These are phyloP conservation scores for Nesidiocoris tenuis DNA, from an alignment of 2,888 invertebrate genomes.

Conservation along the genomic window DNA sequence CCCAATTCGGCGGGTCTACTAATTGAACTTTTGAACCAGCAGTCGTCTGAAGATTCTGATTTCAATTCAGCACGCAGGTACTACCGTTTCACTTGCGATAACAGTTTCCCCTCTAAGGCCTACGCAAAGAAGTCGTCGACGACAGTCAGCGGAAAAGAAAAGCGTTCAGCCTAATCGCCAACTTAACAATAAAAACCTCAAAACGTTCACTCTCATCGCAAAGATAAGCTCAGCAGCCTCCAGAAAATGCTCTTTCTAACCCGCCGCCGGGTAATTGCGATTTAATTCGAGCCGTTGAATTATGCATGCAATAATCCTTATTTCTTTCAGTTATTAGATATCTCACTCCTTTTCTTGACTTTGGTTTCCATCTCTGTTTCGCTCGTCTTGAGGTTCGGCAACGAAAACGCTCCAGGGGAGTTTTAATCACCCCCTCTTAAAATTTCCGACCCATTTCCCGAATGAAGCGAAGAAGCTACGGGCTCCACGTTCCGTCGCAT, in stretches of 20 bases:
- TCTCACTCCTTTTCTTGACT: conserved; percentile 18
- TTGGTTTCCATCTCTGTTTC: neutral
- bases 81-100: neutral
- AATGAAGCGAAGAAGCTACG: conserved; percentile 1
- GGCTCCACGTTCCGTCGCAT: neutral
- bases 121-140: neutral
- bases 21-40: too few species aligned
- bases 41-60: too few species aligned
- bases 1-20: too few species aligned
- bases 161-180: neutral
- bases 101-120: neutral
- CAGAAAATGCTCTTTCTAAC: neutral
- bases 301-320: conserved; percentile 43
- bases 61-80: neutral
- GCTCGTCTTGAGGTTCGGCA: neutral
- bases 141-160: neutral
- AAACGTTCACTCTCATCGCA: neutral
- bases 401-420: conserved; percentile 26
- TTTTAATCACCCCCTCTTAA: conserved; percentile 40
- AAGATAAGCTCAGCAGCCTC: neutral
- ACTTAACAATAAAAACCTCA: neutral
- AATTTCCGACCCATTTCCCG: conserved; percentile 40
- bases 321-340: conserved; percentile 42
- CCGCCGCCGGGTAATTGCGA: conserved; percentile 33
- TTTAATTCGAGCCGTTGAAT: conserved; percentile 42